Base-by-base conservation (phyloP, 2,113 vertebrate genomes). In the Murina feae region DNA sequence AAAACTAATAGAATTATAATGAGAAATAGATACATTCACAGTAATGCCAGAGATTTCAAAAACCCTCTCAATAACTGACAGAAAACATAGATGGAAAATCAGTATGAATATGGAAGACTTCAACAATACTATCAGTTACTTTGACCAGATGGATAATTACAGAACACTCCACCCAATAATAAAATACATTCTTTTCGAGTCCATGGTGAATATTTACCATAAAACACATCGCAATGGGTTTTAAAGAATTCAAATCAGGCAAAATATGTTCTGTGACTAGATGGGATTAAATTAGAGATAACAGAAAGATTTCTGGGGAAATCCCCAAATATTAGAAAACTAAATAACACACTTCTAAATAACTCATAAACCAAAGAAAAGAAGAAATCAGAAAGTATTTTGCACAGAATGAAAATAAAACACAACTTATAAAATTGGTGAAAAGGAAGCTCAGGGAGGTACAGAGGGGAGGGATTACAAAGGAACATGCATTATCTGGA, bases 321-420 rank as follows among this genome's bases (percentile, higher is more conserved):
- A 84, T 76, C 28, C n/a, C 17, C 44, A 44, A 79, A 81, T 76
- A 92, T 44, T n/a, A 82, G 60, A 28, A 81, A 94, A 90, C 23
- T 47, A 82, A 94, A 14, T 10, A 82, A 49, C 14, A 79, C 6
- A 79, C 28, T 86, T 92, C 63, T 53, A 87, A 71, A 81, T 78
- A 88, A 84, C 39, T 25, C 21, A 72, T 37, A 6, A 17, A 6
- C 88, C 25, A 79, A 90, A 94, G 49, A 79, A 81, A 82, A 69
- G 47, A 20, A 21, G 49, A 65, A 81, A 76, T 53, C 47, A 82
- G 3, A 75, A 91, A 83, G 9, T 75, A 65, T 44, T 95, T 23
- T 89, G 65, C 89, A 78, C 20, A 80, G 55, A 86, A 89, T 86
- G 65, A 95, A 93, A 76, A 95, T 23, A 17, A 80, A 76, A 90